Base-by-base conservation (phyloP, 2,888 invertebrate species). In the Drosophila dives region DNA sequence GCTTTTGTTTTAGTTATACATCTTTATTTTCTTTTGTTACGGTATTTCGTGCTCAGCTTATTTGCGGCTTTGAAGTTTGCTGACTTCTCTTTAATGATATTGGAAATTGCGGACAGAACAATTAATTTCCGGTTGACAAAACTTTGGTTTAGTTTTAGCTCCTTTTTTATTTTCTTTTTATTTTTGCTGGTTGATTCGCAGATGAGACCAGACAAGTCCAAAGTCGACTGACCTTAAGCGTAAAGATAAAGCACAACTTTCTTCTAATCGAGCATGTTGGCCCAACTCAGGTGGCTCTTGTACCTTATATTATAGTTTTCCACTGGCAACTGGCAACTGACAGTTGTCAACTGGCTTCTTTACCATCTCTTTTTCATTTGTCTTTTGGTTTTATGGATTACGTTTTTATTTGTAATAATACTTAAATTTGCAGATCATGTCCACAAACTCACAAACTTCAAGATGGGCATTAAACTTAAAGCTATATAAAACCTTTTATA, bases 41-140 rank as follows among this genome's bases (percentile, higher is more conserved):
- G 64, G 51, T 61, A 65, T 63, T 64, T 62, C 58, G 32, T 38
- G 49, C 32, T 58, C 40, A 62, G 63, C 59, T 40, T 33, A 10
- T 48, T 56, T 72, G 58, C 51, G 64, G 72, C 81, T 88, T 90
- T 88, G 86, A 90, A 88, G 88, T 82, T 83, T 80, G 78, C 75
- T 74, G 89, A 80, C 84, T 88, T 77, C 77, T 76, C 82, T 81
- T 83, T 86, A 88, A 88, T 87, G 85, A 84, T 81, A 83, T 89
- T 90, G 79, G 80, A 89, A 89, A 90, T 88, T 90, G 86, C 79
- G 90, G 90, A 90, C 89, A 90, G 85, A 84, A 82, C 89, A 90
- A 90, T 90, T 90, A 88, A 90, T 90, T 88, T 90, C 80, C 83
- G 79, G 82, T 86, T 90, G 81, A 86, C 86, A 66, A 78, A 89